A percentile compares a stretch with the other conserved stretches of the same genome.
Evolutionary conservation across 1,140 invertebrate genomes (phyloP).

Genomic region (Scaptomyza hsui): DNA sequence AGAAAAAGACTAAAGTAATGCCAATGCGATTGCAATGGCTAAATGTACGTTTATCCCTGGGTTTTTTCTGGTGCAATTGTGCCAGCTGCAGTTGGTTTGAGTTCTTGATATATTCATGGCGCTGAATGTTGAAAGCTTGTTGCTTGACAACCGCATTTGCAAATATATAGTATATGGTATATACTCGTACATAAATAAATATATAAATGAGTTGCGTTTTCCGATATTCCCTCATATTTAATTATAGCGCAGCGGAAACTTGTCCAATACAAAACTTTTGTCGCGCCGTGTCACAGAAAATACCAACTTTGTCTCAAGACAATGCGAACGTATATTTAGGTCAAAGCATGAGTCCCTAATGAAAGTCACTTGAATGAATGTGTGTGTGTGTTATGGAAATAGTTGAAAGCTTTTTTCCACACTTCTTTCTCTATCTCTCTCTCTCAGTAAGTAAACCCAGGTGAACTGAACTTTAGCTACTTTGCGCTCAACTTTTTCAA

Average conservation of each 20-base stretch:
- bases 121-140: not conserved
- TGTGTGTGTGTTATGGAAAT: slow-evolving; percentile 18
- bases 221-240: slow-evolving; percentile 5
- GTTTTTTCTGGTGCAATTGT: not conserved
- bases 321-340: slow-evolving; percentile 10
- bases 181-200: slow-evolving; percentile 6
- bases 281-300: slow-evolving; percentile 14
- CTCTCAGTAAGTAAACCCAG: slow-evolving; percentile 26
- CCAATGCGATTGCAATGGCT: not conserved
- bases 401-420: slow-evolving; percentile 12
- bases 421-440: not conserved
- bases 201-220: slow-evolving; percentile 7
- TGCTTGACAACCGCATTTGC: slow-evolving; percentile 4
- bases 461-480: slow-evolving; percentile 46
- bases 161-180: too few species aligned
- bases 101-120: not conserved
- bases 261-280: slow-evolving; percentile 29
- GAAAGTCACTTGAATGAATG: slow-evolving; percentile 5
- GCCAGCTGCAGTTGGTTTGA: not conserved
- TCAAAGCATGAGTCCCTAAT: slow-evolving; percentile 14
- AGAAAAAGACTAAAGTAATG: not conserved
- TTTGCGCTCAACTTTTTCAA: slow-evolving; percentile 23
- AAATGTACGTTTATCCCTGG: not conserved
- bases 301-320: slow-evolving; percentile 20
- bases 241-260: slow-evolving; percentile 10